These are phyloP conservation scores for Lochmaea crataegi DNA, from an alignment of 2,888 invertebrate genomes.

Conservation along the genomic window DNA sequence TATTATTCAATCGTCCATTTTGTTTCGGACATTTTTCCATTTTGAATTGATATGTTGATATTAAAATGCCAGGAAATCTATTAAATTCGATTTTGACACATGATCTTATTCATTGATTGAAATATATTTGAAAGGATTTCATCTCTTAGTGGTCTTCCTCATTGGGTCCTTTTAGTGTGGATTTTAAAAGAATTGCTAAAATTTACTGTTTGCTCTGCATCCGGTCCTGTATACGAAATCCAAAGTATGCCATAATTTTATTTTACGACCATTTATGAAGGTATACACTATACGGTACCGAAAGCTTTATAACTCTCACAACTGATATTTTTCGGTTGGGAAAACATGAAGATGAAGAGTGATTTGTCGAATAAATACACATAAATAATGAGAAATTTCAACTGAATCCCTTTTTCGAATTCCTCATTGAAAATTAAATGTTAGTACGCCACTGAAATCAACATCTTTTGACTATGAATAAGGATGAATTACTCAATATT, in stretches of 20 bases:
- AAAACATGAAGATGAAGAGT: not conserved
- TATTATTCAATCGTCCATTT: too few relatives aligned
- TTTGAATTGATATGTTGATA: too few relatives aligned
- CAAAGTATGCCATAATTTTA: constrained; percentile 23
- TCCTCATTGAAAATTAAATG: not conserved
- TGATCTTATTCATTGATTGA: too few relatives aligned
- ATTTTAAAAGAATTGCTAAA: too few relatives aligned
- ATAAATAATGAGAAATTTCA: not conserved
- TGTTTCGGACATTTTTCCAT: too few relatives aligned
- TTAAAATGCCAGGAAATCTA: too few relatives aligned
- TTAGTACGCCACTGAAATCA: not conserved
- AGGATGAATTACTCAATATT: not conserved
- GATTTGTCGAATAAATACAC: not conserved
- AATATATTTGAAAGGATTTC: too few relatives aligned
- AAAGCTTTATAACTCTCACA: constrained; percentile 20
- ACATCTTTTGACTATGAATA: not conserved
- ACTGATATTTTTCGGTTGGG: constrained; percentile 13
- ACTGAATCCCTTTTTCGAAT: not conserved
- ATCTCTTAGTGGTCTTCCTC: too few relatives aligned
- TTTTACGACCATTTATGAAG: constrained; percentile 28
- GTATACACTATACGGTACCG: constrained; percentile 1
- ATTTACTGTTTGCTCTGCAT: too few relatives aligned
- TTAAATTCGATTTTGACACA: too few relatives aligned
- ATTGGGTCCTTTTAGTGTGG: too few relatives aligned
- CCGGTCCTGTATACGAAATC: not conserved